Percentiles rank a stretch among this genome's conserved stretches.
These are phyloP conservation scores for Micrasema longulum DNA, from an alignment of 1,140 invertebrate species.

Conservation along the genomic window DNA sequence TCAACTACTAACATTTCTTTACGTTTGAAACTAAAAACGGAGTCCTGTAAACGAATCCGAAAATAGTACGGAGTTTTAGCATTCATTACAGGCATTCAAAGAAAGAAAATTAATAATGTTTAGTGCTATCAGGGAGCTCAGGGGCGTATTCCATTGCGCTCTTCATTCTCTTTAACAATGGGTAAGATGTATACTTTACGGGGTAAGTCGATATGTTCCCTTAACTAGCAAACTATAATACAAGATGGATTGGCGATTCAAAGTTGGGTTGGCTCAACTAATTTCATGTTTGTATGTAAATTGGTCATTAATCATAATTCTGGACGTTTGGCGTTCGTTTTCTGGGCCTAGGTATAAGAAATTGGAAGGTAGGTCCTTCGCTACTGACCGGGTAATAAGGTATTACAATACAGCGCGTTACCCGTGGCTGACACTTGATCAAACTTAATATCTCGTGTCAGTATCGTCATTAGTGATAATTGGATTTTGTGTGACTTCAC, in stretches of 20 bases:
- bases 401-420: background rate
- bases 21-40: no score
- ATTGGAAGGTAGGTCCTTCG: constrained; percentile 40
- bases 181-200: constrained; percentile 5
- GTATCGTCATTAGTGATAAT: constrained; percentile 55
- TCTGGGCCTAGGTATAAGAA: constrained; percentile 55
- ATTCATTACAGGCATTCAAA: no score
- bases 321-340: constrained; percentile 53
- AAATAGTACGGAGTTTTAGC: no score
- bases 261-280: constrained; percentile 45
- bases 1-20: no score
- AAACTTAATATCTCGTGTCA: constrained; percentile 56
- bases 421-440: constrained; percentile 52
- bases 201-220: constrained; percentile 52
- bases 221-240: constrained; percentile 47
- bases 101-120: constrained; percentile 1
- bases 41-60: no score
- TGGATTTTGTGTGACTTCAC: constrained; percentile 55
- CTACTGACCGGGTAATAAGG: no score
- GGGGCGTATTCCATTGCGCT: background rate
- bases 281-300: constrained; percentile 54
- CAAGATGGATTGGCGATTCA: constrained; percentile 55
- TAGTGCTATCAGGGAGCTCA: background rate
- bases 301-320: constrained; percentile 56
- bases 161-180: constrained; percentile 31